Percentiles rank a stretch among this genome's conserved stretches.
Evolutionary conservation across 2,797 vertebrate species (phyloP).

Genomic region (Picus viridis): DNA sequence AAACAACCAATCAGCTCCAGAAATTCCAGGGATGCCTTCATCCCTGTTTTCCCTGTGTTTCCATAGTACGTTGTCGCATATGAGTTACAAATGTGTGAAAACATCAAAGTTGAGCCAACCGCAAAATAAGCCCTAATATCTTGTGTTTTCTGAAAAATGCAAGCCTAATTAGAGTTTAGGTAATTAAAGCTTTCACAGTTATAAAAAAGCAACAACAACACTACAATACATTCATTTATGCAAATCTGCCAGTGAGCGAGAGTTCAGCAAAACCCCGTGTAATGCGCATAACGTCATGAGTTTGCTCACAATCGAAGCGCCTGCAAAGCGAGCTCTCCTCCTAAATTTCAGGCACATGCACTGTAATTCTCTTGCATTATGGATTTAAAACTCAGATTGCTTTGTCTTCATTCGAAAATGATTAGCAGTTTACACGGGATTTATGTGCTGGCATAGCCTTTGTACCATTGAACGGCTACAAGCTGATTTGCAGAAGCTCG

Average conservation of each 20-base stretch:
- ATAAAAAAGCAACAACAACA: constrained; percentile 47
- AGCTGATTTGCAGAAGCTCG: constrained; percentile 68
- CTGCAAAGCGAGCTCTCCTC: constrained; percentile 58
- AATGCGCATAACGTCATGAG: constrained; percentile 63
- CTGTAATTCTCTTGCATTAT: constrained; percentile 57
- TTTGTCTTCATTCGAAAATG: constrained; percentile 70
- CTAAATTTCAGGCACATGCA: constrained; percentile 43
- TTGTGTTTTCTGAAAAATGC: constrained; percentile 73
- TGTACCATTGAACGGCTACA: constrained; percentile 60
- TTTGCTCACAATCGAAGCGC: constrained; percentile 58
- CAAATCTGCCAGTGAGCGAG: constrained; percentile 67
- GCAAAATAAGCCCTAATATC: constrained; percentile 74
- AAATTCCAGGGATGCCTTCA: constrained; percentile 52
- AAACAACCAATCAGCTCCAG: constrained; percentile 30
- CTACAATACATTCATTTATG: constrained; percentile 74
- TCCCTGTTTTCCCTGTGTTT: constrained; percentile 48
- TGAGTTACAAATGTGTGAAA: constrained; percentile 68
- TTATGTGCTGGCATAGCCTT: constrained; percentile 55
- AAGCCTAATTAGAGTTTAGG: constrained; percentile 78
- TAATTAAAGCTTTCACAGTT: constrained; percentile 76
- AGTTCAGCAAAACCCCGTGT: constrained; percentile 73
- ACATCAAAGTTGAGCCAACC: constrained; percentile 67
- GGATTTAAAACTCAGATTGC: constrained; percentile 72
- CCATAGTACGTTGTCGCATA: constrained; percentile 54
- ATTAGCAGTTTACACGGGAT: constrained; percentile 70